Conservation (phyloP, 1,140 invertebrate species). For the Drosophila rufa region DNA sequence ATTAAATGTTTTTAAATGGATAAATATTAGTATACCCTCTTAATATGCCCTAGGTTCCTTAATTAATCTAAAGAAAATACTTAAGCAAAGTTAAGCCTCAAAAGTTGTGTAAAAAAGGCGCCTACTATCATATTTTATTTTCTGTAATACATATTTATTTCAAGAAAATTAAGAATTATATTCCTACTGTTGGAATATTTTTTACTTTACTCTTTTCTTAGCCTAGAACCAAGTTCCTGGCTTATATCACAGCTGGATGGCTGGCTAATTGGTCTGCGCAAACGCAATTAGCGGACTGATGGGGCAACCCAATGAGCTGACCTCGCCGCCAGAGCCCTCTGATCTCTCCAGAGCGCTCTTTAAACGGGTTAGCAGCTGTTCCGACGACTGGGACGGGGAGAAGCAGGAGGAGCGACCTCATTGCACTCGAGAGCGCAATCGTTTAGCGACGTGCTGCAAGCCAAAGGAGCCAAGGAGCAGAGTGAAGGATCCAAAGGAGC, state of each 20-base stretch:
- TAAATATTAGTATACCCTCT: too few relatives aligned
- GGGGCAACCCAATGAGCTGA: neutral
- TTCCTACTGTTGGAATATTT: neutral
- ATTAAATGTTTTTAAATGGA: neutral
- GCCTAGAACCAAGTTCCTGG: neutral
- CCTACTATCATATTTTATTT: neutral
- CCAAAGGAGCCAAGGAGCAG: constrained; percentile 29
- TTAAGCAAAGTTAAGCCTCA: too few relatives aligned
- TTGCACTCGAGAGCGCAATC: constrained; percentile 76
- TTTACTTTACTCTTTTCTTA: too few relatives aligned
- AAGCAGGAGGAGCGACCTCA: constrained; percentile 54
- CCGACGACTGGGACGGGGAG: neutral
- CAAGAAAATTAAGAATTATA: constrained; percentile 6
- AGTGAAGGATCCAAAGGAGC: constrained; percentile 30
- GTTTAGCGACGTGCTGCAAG: constrained; percentile 64
- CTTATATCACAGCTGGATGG: constrained; percentile 17
- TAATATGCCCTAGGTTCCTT: too few relatives aligned
- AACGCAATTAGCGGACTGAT: constrained; percentile 36
- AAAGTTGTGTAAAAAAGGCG: too few relatives aligned
- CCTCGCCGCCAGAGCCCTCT: neutral
- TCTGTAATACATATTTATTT: neutral
- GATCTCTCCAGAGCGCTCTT: constrained; percentile 39
- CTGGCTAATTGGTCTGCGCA: constrained; percentile 44
- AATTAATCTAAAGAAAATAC: too few relatives aligned
- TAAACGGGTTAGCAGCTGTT: constrained; percentile 66